Conservation (phyloP, 2,113 vertebrate species). For the Sebastes schlegelii region DNA sequence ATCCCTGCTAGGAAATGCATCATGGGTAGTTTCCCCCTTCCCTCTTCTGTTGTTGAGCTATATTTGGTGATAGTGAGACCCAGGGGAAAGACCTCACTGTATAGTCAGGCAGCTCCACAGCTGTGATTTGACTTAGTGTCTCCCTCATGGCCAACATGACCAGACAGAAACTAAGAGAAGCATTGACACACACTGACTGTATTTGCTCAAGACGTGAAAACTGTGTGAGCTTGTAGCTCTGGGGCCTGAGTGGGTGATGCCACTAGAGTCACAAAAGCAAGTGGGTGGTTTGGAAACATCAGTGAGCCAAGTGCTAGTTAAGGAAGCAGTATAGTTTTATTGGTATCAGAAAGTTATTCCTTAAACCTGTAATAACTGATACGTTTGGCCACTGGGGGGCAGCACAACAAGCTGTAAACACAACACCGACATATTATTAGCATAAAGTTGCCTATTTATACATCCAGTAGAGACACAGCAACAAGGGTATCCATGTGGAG, state of each 20-base stretch:
- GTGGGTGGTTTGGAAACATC: not conserved
- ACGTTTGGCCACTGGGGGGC: not conserved
- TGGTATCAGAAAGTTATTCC: not conserved
- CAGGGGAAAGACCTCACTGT: conserved; percentile 53
- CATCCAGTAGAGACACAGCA: not conserved
- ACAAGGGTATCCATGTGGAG: not conserved
- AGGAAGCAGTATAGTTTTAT: no score
- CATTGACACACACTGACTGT: not conserved
- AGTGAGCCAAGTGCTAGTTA: no score
- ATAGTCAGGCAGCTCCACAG: conserved; percentile 3
- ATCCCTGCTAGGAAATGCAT: conserved; percentile 70
- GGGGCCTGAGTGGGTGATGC: not conserved
- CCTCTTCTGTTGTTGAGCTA: conserved; percentile 58
- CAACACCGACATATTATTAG: not conserved
- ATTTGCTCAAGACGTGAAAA: not conserved
- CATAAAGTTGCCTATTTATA: not conserved
- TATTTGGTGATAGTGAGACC: conserved; percentile 50
- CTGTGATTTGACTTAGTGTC: conserved; percentile 58
- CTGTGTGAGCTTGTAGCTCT: not conserved
- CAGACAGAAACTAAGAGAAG: not conserved
- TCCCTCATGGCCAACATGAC: conserved; percentile 23
- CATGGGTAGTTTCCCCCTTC: conserved; percentile 54
- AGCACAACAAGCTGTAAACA: not conserved
- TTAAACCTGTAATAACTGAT: not conserved
- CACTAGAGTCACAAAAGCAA: not conserved